Base-by-base conservation (phyloP, 2,888 invertebrate species). In the Seira musarum region DNA sequence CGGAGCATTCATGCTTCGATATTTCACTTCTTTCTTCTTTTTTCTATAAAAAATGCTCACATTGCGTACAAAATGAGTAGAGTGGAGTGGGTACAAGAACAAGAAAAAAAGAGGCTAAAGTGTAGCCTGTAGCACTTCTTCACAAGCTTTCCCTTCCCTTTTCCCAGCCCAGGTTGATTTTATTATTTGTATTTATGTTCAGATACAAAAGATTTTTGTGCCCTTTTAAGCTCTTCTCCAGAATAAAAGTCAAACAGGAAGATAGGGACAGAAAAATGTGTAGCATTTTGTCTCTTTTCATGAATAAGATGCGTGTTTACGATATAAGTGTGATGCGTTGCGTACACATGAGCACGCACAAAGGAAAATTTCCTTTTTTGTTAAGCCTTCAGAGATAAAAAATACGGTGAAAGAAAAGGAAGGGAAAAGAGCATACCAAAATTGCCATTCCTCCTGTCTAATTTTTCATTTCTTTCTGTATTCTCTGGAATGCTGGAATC, bases 401-500 rank as follows among this genome's bases (percentile, higher is more conserved):
- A 40, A 40, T n/a, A n/a, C 40, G 6, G 13, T 40, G 40, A 40
- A 40, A 13, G 21, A 19, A 24, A 61, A 40, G 19, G 49, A 5
- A 60, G 21, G 70, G 22, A 40, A 21, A 24, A 40, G 60, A 71
- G 60, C 71, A 71, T 21, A 66, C 78, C 67, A 46, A 78, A 78
- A 78, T 78, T 78, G 78, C 78, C 78, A 78, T 79, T 79, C 67
- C 66, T 79, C 19, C 72, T 79, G 78, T 79, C 78, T 79, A 79
- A 79, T 79, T 79, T 79, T 79, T 79, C 78, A 79, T 72, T 72
- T 79, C 67, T 78, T 60, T 78, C 65, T 22, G 10, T 24, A 64
- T 73, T 66, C 25, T 76, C 61, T 22, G 49, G 25, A 30, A 46
- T 71, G 30, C 60, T 61, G 61, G 60, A 61, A 61, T 30, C 25